phyloP scores from a whole-genome alignment of 2,888 invertebrate species.

The Xylota sylvarum region DNA sequence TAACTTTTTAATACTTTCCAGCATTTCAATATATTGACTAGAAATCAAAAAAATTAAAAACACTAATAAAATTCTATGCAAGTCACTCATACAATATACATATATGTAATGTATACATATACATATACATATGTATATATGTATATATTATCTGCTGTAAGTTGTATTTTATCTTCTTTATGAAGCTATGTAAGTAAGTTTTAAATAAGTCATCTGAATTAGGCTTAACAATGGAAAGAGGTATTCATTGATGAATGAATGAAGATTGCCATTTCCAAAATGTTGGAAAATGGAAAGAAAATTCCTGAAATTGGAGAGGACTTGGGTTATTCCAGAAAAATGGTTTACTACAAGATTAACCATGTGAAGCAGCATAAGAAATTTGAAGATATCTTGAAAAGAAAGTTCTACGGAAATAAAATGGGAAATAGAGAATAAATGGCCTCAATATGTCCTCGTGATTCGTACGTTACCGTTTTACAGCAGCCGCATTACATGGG shows the following conservation, averaged over 20 bases:
- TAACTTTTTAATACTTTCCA: too few relatives aligned
- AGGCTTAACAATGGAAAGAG: background rate
- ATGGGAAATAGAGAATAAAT: background rate
- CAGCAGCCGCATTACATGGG: background rate
- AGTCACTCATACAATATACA: too few relatives aligned
- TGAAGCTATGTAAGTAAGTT: too few relatives aligned
- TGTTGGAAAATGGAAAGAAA: background rate
- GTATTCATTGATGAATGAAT: background rate
- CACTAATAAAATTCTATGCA: too few relatives aligned
- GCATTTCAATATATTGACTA: too few relatives aligned
- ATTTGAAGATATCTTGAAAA: background rate
- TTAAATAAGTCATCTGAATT: slow-evolving; percentile 5
- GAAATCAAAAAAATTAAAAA: too few relatives aligned
- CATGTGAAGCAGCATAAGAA: background rate
- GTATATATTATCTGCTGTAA: too few relatives aligned
- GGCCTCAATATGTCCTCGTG: background rate
- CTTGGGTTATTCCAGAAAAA: background rate
- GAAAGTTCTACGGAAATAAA: background rate
- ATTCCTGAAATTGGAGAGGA: background rate
- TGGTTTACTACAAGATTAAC: background rate
- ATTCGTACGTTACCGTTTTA: background rate
- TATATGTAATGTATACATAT: too few relatives aligned
- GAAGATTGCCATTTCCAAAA: background rate
- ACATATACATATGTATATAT: too few relatives aligned
- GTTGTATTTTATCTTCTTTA: too few relatives aligned